Base-by-base conservation (phyloP, 2,888 invertebrate genomes). In the Ichneumoninae sp. region DNA sequence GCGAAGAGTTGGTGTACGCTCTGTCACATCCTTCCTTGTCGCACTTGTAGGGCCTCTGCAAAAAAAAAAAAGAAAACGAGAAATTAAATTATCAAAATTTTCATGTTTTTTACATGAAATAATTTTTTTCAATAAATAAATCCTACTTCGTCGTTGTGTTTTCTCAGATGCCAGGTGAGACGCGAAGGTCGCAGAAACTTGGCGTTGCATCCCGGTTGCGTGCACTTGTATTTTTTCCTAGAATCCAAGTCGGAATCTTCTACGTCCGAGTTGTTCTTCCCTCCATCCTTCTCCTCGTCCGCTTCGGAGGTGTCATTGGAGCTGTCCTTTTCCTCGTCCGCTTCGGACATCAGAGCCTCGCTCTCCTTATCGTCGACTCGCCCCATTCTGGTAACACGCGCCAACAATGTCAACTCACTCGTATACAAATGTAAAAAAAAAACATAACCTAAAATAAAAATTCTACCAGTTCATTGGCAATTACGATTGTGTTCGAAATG, bases 31-130 rank as follows among this genome's bases (percentile, higher is more conserved):
- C 94, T n/a, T 94, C 94, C 88, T 95, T 94, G 16, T 92, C 90
- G 87, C 96, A 96, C 33, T 93, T 93, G 89, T 95, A 96, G 7
- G 95, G 95, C 93, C 95, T 95, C 96, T 95, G 92, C 81, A 87
- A 87, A 16, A 6, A 47, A 54, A 19, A 6, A 16, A 6, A 47
- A 54, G 16, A 5, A 0, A 26, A 22, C 10, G 1, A 1, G 13
- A 54, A 57, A 76, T 26, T 30, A 5, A 13, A n/a, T 33, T 16
- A 7, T 44, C 1, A 44, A 19, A 68, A 16, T 4, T 0, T 4
- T 1, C 13, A 47, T 47, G 74, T 66, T 60, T 33, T 66, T 73
- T 79, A 10, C 40, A 65, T 33, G 8, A 54, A 68, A 44, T 4
- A 13, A 6, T 54, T 7, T 54, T n/a, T 66, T n/a, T 54, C 3